phyloP scores from a whole-genome alignment of 2,888 invertebrate genomes.

The Alitta virens region DNA sequence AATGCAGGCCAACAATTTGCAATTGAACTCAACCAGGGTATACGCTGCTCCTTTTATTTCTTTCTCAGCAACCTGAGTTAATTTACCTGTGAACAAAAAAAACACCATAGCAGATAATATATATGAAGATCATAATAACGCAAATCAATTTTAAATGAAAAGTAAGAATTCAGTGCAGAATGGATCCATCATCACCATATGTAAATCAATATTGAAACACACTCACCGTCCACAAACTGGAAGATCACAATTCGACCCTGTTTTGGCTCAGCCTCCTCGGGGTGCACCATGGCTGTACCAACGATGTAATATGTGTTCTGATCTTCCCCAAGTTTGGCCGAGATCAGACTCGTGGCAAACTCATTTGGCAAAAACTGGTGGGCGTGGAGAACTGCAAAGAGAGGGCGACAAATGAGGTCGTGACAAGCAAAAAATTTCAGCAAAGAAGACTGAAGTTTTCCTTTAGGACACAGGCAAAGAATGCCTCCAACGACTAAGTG shows the following conservation, averaged over 20 bases:
- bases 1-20: constrained; percentile 90
- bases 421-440: too few relatives aligned
- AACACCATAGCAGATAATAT: too few relatives aligned
- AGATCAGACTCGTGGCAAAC: constrained; percentile 85
- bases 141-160: too few relatives aligned
- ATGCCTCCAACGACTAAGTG: too few relatives aligned
- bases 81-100: constrained; percentile 50
- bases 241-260: constrained; percentile 87
- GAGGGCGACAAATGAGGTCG: too few relatives aligned
- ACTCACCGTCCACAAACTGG: constrained; percentile 72
- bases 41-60: constrained; percentile 96
- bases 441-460: too few relatives aligned
- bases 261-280: constrained; percentile 95
- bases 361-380: constrained; percentile 90
- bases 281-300: constrained; percentile 90
- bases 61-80: constrained; percentile 82
- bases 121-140: too few relatives aligned
- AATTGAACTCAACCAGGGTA: constrained; percentile 89
- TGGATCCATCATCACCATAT: too few relatives aligned
- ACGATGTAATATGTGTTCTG: constrained; percentile 82
- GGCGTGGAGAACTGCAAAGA: constrained; percentile 77
- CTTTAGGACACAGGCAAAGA: too few relatives aligned
- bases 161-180: too few relatives aligned
- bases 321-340: constrained; percentile 88
- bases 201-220: too few relatives aligned